Percentiles rank a stretch among this genome's conserved stretches.
phyloP scores from a whole-genome alignment of 2,113 vertebrate genomes.

The Beaufortia kweichowensis region DNA sequence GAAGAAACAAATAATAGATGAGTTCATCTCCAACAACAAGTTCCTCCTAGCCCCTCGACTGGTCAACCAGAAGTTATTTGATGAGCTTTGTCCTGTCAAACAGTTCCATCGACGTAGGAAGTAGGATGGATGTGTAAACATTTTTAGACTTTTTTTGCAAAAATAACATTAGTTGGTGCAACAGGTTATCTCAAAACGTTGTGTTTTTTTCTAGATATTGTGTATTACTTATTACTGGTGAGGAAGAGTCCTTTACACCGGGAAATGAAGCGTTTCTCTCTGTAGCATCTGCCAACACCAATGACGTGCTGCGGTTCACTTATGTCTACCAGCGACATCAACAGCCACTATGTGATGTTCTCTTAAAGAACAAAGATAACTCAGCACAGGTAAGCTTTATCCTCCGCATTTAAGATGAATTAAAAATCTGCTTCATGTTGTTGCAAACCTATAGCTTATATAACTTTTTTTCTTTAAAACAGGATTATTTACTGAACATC shows the following conservation, averaged over 20 bases:
- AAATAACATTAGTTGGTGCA: not conserved
- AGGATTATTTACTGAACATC: no score
- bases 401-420: not conserved
- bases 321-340: slow-evolving; percentile 84
- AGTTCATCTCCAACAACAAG: slow-evolving; percentile 93
- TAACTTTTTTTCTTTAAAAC: no score
- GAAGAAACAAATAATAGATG: slow-evolving; percentile 91
- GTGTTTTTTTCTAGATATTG: slow-evolving; percentile 79
- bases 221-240: slow-evolving; percentile 82
- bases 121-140: slow-evolving; percentile 69
- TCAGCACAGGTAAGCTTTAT: slow-evolving; percentile 66
- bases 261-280: slow-evolving; percentile 84
- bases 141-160: not conserved
- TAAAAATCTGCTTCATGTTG: not conserved
- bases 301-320: slow-evolving; percentile 85
- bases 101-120: slow-evolving; percentile 93
- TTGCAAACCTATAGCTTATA: not conserved
- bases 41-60: slow-evolving; percentile 88
- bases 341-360: slow-evolving; percentile 78
- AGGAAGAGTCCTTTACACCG: slow-evolving; percentile 72
- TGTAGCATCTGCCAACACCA: slow-evolving; percentile 85
- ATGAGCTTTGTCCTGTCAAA: slow-evolving; percentile 91
- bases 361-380: slow-evolving; percentile 75
- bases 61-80: slow-evolving; percentile 90
- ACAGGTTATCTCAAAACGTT: not conserved